phyloP scores from a whole-genome alignment of 2,888 invertebrate genomes.

The Polyploca ridens region DNA sequence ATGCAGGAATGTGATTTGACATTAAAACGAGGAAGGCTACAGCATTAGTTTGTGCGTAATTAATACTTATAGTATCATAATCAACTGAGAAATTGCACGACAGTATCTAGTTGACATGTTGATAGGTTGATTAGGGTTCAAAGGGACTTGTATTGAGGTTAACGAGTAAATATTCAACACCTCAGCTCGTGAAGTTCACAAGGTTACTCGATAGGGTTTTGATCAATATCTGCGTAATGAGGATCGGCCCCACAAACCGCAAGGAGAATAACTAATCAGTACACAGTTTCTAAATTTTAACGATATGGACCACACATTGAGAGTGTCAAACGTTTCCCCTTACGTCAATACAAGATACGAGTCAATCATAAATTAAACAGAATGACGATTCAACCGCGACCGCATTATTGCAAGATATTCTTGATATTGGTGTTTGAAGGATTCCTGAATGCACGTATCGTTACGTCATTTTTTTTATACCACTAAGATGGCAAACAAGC shows the following conservation, averaged over 20 bases:
- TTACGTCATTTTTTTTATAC: no score
- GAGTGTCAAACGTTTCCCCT: conserved; percentile 9
- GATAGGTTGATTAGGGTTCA: conserved; percentile 9
- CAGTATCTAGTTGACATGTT: conserved; percentile 9
- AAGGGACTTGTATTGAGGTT: conserved; percentile 30
- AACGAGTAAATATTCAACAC: conserved; percentile 52
- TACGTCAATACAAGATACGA: conserved; percentile 7
- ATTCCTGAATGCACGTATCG: conserved; percentile 20
- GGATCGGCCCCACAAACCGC: conserved; percentile 49
- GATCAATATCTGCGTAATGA: conserved; percentile 74
- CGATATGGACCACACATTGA: conserved; percentile 35
- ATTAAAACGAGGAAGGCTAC: conserved; percentile 27
- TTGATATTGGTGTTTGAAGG: conserved; percentile 8
- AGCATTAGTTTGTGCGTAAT: conserved; percentile 22
- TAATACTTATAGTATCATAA: conserved; percentile 30
- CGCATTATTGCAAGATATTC: not conserved
- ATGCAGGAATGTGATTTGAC: conserved; percentile 26
- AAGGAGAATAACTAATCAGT: not conserved
- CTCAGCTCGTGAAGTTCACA: conserved; percentile 60
- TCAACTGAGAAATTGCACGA: conserved; percentile 25
- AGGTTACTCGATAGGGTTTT: conserved; percentile 62
- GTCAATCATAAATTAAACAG: conserved; percentile 4
- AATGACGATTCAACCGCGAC: not conserved
- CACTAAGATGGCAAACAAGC: no score
- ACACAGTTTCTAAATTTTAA: conserved; percentile 15